Base-by-base conservation (phyloP, 2,113 vertebrate species). In the Anoplopoma fimbria region DNA sequence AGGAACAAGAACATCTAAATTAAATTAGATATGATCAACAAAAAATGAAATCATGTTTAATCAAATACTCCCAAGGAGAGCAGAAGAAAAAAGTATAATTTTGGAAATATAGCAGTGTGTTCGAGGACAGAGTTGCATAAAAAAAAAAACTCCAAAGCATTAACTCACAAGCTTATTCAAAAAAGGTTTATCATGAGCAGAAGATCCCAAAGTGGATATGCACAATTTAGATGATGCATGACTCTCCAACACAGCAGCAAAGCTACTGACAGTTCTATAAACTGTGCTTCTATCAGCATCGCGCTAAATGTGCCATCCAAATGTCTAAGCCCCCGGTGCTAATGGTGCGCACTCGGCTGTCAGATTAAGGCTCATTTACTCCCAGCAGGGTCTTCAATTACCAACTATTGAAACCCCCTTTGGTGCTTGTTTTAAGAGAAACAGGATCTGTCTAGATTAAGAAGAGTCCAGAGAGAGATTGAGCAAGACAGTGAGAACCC, bases 321-420 rank as follows among this genome's bases (percentile, higher is more conserved):
- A 89, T 75, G 79, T 74, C 63, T 80, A 77, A 91, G 73, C 86
- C 83, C 77, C 49, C 17, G 9, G 83, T 80, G 84, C 86, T 91
- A 92, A 93, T 91, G 88, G 86, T 89, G 82, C 62, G 72, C 89
- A 83, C 83, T 92, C 75, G 68, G 79, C 90, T 91, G 91, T 93
- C 93, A 91, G 92, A 92, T 93, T 94, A 93, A 92, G 85, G 89
- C 89, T 92, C 90, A 92, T 94, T 93, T 92, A 83, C 85, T 92
- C 92, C 71, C 94, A 94, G 91, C 91, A 84, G 89, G 92, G 87
- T 93, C 91, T 92, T 94, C 92, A 94, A 93, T 94, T 93, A 94
- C 83, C 88, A 84, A 70, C 91, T 91, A 94, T 94, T 94, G 91
- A 95, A 92, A 81, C 55, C 85, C 86, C 90, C 73, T 77, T 88